phyloP scores from a whole-genome alignment of 2,888 invertebrate species.

The Hydriomena furcata region DNA sequence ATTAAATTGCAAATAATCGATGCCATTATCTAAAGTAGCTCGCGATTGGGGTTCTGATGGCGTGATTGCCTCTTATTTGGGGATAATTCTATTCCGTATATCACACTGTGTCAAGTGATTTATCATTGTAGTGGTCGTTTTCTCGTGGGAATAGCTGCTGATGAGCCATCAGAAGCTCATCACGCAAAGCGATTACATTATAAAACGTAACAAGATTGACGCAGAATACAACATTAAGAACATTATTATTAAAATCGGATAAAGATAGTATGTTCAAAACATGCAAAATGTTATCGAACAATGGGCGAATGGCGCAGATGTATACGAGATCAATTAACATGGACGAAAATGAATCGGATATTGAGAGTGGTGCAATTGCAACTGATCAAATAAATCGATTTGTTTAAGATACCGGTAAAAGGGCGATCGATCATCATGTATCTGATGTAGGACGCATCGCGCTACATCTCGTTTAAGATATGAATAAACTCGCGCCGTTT shows the following conservation, averaged over 20 bases:
- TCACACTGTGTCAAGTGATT: constrained; percentile 27
- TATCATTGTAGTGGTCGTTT: constrained; percentile 31
- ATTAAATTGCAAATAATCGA: constrained; percentile 62
- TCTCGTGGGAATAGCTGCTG: constrained; percentile 53
- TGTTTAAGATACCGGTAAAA: constrained; percentile 60
- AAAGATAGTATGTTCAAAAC: constrained; percentile 31
- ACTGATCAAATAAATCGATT: constrained; percentile 60
- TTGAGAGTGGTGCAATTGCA: constrained; percentile 54
- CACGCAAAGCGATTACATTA: constrained; percentile 37
- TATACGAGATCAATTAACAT: constrained; percentile 47
- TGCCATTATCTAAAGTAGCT: constrained; percentile 51
- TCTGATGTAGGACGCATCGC: constrained; percentile 51
- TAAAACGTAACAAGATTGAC: background rate
- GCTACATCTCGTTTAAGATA: constrained; percentile 55
- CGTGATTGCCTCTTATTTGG: constrained; percentile 35
- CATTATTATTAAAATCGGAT: constrained; percentile 3
- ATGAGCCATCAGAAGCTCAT: constrained; percentile 53
- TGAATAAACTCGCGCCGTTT: constrained; percentile 42
- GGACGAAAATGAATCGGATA: constrained; percentile 46
- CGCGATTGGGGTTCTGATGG: constrained; percentile 43
- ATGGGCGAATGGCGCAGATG: constrained; percentile 42
- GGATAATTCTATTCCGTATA: constrained; percentile 31
- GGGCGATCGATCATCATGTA: constrained; percentile 60
- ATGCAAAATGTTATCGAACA: constrained; percentile 46
- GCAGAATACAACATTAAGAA: background rate